Percentiles rank a stretch among this genome's conserved stretches.
phyloP scores from a whole-genome alignment of 2,888 invertebrate genomes.

The Monoplex corrugatus region DNA sequence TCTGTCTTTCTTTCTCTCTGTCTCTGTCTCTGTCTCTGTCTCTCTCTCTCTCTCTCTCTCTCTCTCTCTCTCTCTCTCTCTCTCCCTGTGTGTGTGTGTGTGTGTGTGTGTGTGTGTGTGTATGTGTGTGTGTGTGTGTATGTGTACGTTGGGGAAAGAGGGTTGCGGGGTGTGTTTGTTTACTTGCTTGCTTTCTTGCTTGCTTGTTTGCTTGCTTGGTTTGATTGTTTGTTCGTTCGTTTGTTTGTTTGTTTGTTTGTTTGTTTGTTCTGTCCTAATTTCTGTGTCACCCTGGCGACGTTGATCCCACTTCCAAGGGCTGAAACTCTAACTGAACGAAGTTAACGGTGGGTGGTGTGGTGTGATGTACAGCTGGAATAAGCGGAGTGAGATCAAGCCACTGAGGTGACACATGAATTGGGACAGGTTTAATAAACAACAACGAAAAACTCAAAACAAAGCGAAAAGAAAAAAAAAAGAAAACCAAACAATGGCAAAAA shows the following conservation, averaged over 20 bases:
- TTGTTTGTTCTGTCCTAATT: too few relatives aligned
- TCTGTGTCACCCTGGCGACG: too few relatives aligned
- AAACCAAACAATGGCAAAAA: too few relatives aligned
- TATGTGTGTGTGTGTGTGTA: not conserved
- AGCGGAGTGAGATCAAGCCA: too few relatives aligned
- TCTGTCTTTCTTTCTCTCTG: not conserved
- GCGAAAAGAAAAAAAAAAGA: too few relatives aligned
- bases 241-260: not conserved
- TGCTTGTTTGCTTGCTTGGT: not conserved
- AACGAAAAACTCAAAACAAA: too few relatives aligned
- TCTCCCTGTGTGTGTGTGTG: not conserved
- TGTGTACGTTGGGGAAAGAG: not conserved
- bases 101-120: slow-evolving; percentile 4
- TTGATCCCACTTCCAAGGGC: too few relatives aligned
- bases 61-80: not conserved
- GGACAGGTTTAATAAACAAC: too few relatives aligned
- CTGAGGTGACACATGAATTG: too few relatives aligned
- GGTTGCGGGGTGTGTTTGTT: not conserved
- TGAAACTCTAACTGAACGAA: too few relatives aligned
- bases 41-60: slow-evolving; percentile 24
- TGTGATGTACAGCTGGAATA: too few relatives aligned
- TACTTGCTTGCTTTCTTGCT: not conserved
- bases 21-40: not conserved
- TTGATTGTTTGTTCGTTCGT: not conserved
- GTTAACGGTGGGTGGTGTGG: too few relatives aligned